phyloP scores from a whole-genome alignment of 2,888 invertebrate genomes.

The Cheiracanthium punctorium region DNA sequence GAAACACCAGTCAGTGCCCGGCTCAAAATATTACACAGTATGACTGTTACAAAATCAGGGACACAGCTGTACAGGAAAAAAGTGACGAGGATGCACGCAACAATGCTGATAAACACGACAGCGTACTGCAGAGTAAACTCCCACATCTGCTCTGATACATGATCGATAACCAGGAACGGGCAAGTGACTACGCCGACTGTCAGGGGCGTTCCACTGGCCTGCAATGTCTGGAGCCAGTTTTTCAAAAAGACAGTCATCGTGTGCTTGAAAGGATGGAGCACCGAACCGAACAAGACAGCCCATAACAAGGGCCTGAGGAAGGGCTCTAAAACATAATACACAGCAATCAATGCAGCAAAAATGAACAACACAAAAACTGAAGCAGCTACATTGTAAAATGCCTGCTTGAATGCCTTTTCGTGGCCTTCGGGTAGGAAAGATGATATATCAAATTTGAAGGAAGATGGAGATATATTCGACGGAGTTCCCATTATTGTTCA shows the following conservation, averaged over 20 bases:
- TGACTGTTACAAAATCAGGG: constrained; percentile 81
- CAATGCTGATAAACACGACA: constrained; percentile 79
- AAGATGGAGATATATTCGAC: constrained; percentile 31
- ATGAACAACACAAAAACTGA: constrained; percentile 82
- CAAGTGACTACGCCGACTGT: constrained; percentile 76
- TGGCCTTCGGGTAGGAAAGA: constrained; percentile 82
- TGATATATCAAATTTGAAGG: constrained; percentile 62
- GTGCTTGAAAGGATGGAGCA: constrained; percentile 95
- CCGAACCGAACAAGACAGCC: constrained; percentile 97
- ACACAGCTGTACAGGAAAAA: constrained; percentile 84
- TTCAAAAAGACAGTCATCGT: constrained; percentile 85
- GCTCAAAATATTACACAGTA: constrained; percentile 79
- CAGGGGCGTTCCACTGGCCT: constrained; percentile 76
- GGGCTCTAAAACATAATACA: constrained; percentile 82
- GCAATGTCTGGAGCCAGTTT: constrained; percentile 82
- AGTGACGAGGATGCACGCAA: constrained; percentile 78
- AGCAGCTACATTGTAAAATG: constrained; percentile 92
- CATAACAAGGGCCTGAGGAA: constrained; percentile 95
- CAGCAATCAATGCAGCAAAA: constrained; percentile 78
- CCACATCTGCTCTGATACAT: constrained; percentile 85
- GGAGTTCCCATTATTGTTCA: constrained; percentile 57
- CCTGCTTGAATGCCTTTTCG: constrained; percentile 92
- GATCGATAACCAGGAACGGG: constrained; percentile 86
- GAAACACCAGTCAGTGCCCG: constrained; percentile 45
- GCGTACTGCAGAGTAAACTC: constrained; percentile 83